Conservation (phyloP, 1,140 invertebrate genomes). For the Brachionus calyciflorus region DNA sequence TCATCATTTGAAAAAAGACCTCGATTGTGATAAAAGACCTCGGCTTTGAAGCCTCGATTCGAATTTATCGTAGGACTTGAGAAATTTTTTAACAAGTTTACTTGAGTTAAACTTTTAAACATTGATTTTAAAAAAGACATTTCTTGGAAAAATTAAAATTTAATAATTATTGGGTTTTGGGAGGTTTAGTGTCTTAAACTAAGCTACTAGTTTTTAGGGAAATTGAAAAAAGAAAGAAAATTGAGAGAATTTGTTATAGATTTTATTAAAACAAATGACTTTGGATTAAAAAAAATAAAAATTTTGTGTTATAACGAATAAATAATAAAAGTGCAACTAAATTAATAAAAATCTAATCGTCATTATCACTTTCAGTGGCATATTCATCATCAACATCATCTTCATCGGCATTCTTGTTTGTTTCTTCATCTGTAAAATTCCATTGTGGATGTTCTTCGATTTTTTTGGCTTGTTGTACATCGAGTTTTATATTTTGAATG, state of each 20-base stretch:
- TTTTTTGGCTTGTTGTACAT: slow-evolving; percentile 13
- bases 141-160: neutral
- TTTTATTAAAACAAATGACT: slow-evolving; percentile 28
- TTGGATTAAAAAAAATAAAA: neutral
- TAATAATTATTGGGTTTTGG: neutral
- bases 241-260: neutral
- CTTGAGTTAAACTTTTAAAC: neutral
- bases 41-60: slow-evolving; percentile 20
- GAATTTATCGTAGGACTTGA: neutral
- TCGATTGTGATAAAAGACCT: slow-evolving; percentile 17
- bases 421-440: slow-evolving; percentile 46
- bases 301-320: neutral
- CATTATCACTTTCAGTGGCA: slow-evolving; percentile 25
- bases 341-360: neutral
- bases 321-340: neutral
- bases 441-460: slow-evolving; percentile 43
- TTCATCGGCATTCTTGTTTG: neutral
- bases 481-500: slow-evolving; percentile 33
- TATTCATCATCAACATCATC: slow-evolving; percentile 32
- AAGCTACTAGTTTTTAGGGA: slow-evolving; percentile 34
- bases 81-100: neutral
- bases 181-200: neutral
- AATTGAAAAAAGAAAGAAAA: neutral
- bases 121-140: neutral
- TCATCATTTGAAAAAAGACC: slow-evolving; percentile 16